These are phyloP conservation scores for Notarius quadriscutis DNA, from an alignment of 2,113 vertebrate species.

Conservation along the genomic window DNA sequence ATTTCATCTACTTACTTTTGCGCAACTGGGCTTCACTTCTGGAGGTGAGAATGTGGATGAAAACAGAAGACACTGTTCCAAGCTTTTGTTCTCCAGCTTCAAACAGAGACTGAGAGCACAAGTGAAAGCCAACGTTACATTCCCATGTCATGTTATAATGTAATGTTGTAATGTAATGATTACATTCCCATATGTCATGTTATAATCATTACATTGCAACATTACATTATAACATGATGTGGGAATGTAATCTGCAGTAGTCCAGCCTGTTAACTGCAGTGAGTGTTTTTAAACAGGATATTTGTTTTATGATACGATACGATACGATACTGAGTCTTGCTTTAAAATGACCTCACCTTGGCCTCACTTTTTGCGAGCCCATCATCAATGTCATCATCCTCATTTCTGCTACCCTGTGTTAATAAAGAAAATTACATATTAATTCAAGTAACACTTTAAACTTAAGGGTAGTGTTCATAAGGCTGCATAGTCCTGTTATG, in stretches of 20 bases:
- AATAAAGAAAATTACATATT: neutral
- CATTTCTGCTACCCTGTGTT: constrained; percentile 39
- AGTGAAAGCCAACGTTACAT: neutral
- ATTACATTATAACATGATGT: too few species aligned
- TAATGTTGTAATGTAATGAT: too few species aligned
- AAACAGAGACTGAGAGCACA: constrained; percentile 75
- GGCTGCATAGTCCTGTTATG: neutral
- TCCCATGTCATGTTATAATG: too few species aligned
- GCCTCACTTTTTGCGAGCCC: constrained; percentile 49
- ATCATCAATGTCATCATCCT: constrained; percentile 40
- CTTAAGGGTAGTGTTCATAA: neutral
- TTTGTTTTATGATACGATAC: neutral
- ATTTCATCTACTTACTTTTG: constrained; percentile 69
- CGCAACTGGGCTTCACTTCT: constrained; percentile 79
- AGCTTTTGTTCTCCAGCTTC: constrained; percentile 79
- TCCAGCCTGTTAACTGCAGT: neutral
- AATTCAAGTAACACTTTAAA: neutral
- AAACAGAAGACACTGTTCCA: constrained; percentile 73
- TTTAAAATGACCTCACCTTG: constrained; percentile 34
- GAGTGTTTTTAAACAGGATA: neutral
- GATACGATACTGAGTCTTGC: neutral
- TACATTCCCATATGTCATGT: too few species aligned
- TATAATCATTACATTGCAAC: too few species aligned
- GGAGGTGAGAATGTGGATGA: constrained; percentile 78
- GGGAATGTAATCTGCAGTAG: too few species aligned